Conservation (phyloP, 2,888 invertebrate genomes). For the Ormyrus thymus region DNA sequence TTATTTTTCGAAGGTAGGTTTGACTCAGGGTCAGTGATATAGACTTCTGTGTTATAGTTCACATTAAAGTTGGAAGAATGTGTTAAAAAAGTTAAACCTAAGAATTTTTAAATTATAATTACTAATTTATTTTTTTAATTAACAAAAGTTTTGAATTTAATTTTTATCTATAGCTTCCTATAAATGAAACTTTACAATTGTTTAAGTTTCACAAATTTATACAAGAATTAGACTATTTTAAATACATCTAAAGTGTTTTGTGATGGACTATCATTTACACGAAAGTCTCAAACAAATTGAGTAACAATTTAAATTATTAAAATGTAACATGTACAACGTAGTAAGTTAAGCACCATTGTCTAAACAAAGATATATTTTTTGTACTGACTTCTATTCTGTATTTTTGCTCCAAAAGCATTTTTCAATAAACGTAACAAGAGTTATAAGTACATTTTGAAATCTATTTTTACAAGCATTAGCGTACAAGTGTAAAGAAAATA, state of each 20-base stretch:
- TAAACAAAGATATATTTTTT: slow-evolving; percentile 70
- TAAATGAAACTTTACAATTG: slow-evolving; percentile 21
- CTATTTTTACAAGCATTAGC: slow-evolving; percentile 31
- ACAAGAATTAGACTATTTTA: slow-evolving; percentile 27
- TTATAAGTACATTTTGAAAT: slow-evolving; percentile 32
- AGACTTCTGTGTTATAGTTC: slow-evolving; percentile 15
- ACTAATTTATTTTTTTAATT: slow-evolving; percentile 42
- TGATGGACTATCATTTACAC: slow-evolving; percentile 22
- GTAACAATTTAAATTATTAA: slow-evolving; percentile 38
- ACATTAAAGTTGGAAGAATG: neutral
- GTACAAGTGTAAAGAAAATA: slow-evolving; percentile 33
- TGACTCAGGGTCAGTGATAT: slow-evolving; percentile 39
- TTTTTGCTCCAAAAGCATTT: slow-evolving; percentile 56
- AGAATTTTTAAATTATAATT: slow-evolving; percentile 10
- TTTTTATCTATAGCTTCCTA: slow-evolving; percentile 3
- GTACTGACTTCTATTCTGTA: slow-evolving; percentile 66
- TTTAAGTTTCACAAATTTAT: slow-evolving; percentile 24
- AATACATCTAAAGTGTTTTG: slow-evolving; percentile 19
- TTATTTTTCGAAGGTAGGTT: slow-evolving; percentile 55
- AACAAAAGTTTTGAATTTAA: slow-evolving; percentile 9
- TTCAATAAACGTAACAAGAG: slow-evolving; percentile 62
- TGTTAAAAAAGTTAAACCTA: slow-evolving; percentile 18
- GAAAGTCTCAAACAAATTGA: slow-evolving; percentile 24
- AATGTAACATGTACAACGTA: slow-evolving; percentile 47
- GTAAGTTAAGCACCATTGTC: slow-evolving; percentile 37